Evolutionary conservation across 1,140 invertebrate species (phyloP).

Genomic region (Penaeus japonicus): DNA sequence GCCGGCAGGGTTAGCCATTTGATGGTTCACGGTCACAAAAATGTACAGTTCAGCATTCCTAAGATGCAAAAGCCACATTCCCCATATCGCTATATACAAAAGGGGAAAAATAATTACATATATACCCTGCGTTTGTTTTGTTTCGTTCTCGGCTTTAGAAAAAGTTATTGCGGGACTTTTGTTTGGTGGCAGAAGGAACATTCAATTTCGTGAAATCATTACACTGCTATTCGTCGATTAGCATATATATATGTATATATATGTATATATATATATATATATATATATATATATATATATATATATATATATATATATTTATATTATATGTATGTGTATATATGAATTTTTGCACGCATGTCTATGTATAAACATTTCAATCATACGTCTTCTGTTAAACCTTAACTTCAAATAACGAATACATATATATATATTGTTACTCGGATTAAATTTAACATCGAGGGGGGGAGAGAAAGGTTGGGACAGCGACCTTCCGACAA

Average conservation of each 20-base stretch:
- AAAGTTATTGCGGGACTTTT: too few species aligned
- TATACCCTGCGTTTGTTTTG: too few species aligned
- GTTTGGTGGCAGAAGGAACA: too few species aligned
- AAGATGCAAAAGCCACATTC: too few species aligned
- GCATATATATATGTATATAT: background rate
- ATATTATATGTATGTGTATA: conserved; percentile 3
- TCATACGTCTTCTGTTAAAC: background rate
- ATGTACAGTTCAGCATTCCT: too few species aligned
- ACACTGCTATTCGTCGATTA: too few species aligned
- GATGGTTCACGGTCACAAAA: too few species aligned
- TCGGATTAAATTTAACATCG: background rate
- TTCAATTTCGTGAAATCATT: too few species aligned
- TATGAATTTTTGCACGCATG: background rate
- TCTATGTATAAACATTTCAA: background rate
- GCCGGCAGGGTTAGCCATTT: too few species aligned
- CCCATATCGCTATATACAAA: too few species aligned
- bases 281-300: background rate
- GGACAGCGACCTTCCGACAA: background rate
- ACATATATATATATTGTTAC: background rate
- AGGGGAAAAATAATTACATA: too few species aligned
- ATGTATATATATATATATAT: conserved; percentile 13
- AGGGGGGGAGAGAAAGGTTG: background rate
- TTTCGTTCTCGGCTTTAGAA: too few species aligned
- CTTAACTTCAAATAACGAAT: background rate
- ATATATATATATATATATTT: background rate